Percentiles rank a stretch among this genome's conserved stretches.
phyloP scores from a whole-genome alignment of 2,113 vertebrate genomes.

The Puma concolor region DNA sequence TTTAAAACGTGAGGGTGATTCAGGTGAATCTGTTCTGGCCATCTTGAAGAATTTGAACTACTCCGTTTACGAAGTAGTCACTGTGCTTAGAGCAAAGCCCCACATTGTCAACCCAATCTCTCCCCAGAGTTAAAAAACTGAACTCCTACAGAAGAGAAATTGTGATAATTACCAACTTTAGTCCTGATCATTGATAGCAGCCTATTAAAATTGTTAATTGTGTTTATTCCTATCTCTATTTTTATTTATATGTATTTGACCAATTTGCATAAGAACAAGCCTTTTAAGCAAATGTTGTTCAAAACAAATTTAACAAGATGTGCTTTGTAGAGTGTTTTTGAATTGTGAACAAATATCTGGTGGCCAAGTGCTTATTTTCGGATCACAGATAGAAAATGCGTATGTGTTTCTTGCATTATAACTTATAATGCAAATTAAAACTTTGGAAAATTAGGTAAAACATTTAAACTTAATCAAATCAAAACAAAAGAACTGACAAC shows the following conservation, averaged over 20 bases:
- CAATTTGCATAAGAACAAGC: background rate
- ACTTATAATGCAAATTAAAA: background rate
- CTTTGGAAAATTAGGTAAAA: background rate
- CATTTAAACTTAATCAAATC: background rate
- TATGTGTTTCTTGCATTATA: background rate
- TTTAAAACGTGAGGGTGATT: background rate
- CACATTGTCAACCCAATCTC: background rate
- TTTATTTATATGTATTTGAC: slow-evolving; percentile 24
- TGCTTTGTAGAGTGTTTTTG: background rate
- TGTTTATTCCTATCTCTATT: background rate
- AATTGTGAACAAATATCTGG: background rate
- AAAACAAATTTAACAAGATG: background rate
- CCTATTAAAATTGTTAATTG: background rate
- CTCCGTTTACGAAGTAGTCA: background rate
- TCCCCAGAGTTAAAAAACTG: background rate
- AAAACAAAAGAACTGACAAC: background rate
- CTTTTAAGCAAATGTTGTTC: background rate
- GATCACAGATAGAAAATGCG: background rate
- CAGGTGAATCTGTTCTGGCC: background rate
- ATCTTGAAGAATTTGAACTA: background rate
- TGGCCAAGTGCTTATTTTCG: background rate
- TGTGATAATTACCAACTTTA: background rate
- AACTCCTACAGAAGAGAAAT: background rate
- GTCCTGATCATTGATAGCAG: background rate
- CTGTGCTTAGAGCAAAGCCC: background rate